Evolutionary conservation across 1,140 invertebrate species (phyloP), one percentile per base, ranked within the genome.

Genomic region (Charaxes varanes): DNA sequence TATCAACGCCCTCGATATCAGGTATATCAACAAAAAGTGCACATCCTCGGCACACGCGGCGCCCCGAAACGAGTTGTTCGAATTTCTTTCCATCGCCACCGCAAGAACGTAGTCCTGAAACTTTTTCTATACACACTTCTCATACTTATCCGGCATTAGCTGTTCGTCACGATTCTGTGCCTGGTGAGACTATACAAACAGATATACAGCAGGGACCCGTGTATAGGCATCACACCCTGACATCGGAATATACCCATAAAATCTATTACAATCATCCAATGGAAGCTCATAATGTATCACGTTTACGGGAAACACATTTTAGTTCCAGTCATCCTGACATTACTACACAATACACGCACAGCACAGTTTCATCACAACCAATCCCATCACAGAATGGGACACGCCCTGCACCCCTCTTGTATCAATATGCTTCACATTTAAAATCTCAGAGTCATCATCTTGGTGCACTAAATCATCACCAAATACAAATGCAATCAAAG

Each of bases 301-400:
- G 77, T 7, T 53, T 80, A 31, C 40, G 72, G 47, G 84, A 85
- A 46, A 82, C 81, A 11, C 84, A 85, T 41, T 85, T 85, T 41
- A 85, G 84, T 53, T 83, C 80, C 19, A 85, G 82, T 53, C 84
- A 85, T 51, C 82, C 84, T 16, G 84, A 85, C 38, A 84, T 85
- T 33, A 69, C 78, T 3, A 77, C 69, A 8, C 69, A 78, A 50
- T 76, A 83, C 35, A 62, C 56, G 4, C 78, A 77, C 37, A 69
- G 62, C 3, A 48, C 44, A 13, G 50, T 69, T 11, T 36, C 65
- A 8, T 59, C 61, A 16, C 69, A 68, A 18, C 62, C 57, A 10
- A 41, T 60, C 1, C 47, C 45, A 6, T 37, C 40, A 31, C 66
- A 69, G 24, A 80, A 79, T 59, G 59, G 59, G 15, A 54, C 65